These are phyloP conservation scores for Halictus quadricinctus DNA, from an alignment of 2,888 invertebrate species.

Conservation along the genomic window DNA sequence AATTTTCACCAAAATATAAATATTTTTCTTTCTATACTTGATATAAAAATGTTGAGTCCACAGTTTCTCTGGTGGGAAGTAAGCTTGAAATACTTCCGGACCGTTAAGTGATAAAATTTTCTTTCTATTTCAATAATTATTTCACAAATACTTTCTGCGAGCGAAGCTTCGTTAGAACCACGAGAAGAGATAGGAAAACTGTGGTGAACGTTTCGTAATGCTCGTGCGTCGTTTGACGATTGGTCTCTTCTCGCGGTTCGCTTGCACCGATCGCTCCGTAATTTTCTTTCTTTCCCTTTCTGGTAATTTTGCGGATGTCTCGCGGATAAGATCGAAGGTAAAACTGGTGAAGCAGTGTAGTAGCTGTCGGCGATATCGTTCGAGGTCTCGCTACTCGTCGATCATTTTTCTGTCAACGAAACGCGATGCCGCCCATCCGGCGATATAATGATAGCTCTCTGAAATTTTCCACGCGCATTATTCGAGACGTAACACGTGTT, in stretches of 20 bases:
- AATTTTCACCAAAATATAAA: no score
- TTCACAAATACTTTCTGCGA: no score
- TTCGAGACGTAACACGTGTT: conserved; percentile 73
- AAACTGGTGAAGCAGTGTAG: not conserved
- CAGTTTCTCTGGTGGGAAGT: no score
- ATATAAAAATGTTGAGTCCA: no score
- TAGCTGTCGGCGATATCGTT: conserved; percentile 43
- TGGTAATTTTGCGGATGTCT: not conserved
- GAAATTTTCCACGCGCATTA: conserved; percentile 71
- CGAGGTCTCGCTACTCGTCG: conserved; percentile 57
- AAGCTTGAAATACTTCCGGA: no score
- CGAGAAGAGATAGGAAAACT: no score
- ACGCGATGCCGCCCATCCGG: conserved; percentile 47
- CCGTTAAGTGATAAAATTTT: no score
- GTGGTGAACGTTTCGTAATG: not conserved
- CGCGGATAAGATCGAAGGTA: not conserved
- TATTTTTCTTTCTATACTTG: no score
- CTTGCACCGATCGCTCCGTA: not conserved
- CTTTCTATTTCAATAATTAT: no score
- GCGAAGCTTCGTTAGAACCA: no score
- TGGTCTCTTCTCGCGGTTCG: no score
- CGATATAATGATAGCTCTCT: conserved; percentile 70
- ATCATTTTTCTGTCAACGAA: conserved; percentile 67
- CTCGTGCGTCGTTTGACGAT: not conserved
- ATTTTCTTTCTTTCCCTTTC: not conserved